Evolutionary conservation across 2,888 invertebrate genomes (phyloP).

Genomic region (Andrena camellia): DNA sequence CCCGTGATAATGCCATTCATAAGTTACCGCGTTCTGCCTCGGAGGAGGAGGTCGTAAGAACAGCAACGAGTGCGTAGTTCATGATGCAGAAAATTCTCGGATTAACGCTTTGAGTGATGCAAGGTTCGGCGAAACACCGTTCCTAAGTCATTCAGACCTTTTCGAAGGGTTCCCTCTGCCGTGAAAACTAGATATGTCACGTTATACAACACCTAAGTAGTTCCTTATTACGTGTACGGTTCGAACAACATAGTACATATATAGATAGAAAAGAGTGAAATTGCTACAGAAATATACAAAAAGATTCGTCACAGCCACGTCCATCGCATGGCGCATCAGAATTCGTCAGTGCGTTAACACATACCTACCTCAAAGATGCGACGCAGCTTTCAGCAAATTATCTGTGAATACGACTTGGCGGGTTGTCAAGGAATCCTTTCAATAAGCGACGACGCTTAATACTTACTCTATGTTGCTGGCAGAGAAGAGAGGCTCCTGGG

Average conservation of each 20-base stretch:
- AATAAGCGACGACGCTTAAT: slow-evolving; percentile 30
- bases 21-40: neutral
- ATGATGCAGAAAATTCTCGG: too few relatives aligned
- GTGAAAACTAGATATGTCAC: too few relatives aligned
- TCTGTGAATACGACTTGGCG: slow-evolving; percentile 23
- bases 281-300: too few relatives aligned
- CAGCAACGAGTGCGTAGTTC: too few relatives aligned
- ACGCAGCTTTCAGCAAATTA: neutral
- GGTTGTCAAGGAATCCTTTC: slow-evolving; percentile 21
- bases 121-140: too few relatives aligned
- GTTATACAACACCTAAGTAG: too few relatives aligned
- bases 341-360: neutral
- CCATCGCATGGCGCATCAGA: neutral
- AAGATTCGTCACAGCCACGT: neutral
- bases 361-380: neutral
- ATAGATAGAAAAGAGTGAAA: too few relatives aligned
- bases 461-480: neutral
- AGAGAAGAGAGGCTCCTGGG: neutral
- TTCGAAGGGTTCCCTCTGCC: too few relatives aligned
- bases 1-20: slow-evolving; percentile 35
- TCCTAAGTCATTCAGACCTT: too few relatives aligned
- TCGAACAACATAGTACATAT: too few relatives aligned
- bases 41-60: neutral
- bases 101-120: too few relatives aligned
- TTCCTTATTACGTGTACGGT: too few relatives aligned